These are phyloP conservation scores for Trogon melanurus DNA, from an alignment of 2,113 vertebrate species.

Conservation along the genomic window DNA sequence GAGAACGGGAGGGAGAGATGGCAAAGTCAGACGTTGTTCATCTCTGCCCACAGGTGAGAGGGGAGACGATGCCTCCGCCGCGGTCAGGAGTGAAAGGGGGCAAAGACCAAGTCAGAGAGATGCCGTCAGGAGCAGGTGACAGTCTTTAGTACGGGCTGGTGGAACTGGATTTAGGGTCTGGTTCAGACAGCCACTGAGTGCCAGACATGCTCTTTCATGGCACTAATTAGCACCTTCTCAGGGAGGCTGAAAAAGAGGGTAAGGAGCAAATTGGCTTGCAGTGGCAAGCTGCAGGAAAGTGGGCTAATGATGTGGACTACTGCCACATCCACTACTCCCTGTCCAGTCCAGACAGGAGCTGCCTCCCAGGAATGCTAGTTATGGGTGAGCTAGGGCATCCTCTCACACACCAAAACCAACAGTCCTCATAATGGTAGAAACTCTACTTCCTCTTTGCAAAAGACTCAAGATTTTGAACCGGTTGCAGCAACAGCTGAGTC, in stretches of 20 bases:
- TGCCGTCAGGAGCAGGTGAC: neutral
- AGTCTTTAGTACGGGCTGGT: neutral
- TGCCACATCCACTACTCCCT: neutral
- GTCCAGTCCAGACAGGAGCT: neutral
- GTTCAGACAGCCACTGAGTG: neutral
- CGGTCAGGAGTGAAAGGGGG: neutral
- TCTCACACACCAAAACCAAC: neutral
- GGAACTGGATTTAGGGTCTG: neutral
- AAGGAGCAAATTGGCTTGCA: neutral
- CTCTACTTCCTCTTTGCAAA: neutral
- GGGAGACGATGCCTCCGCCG: fast-evolving
- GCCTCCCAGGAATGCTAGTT: neutral
- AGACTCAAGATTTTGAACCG: neutral
- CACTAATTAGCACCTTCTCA: constrained; percentile 32
- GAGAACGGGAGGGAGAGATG: neutral
- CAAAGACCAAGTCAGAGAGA: neutral
- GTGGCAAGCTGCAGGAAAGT: neutral
- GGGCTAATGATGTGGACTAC: neutral
- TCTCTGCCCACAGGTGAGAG: neutral
- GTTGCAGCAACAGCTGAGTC: neutral
- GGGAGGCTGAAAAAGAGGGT: neutral
- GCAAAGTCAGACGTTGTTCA: neutral
- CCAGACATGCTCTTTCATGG: neutral
- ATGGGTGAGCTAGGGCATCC: neutral
- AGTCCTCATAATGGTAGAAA: neutral